Conservation (phyloP, 2,113 vertebrate genomes). For the Ophiodon elongatus region DNA sequence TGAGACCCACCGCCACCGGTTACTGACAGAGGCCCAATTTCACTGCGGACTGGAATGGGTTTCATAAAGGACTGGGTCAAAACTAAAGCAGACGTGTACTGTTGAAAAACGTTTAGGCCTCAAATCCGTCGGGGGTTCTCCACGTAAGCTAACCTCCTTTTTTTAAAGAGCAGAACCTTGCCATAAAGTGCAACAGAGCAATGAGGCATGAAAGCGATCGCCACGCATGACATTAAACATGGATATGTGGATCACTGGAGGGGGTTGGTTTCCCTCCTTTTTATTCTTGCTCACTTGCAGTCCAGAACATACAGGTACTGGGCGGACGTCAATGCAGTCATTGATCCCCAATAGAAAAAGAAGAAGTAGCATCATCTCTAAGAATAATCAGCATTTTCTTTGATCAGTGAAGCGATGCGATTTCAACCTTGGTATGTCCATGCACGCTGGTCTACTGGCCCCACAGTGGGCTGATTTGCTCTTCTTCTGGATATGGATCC, state of each 20-base stretch:
- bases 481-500: constrained; percentile 57
- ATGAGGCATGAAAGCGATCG: constrained; percentile 54
- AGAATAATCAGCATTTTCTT: constrained; percentile 39
- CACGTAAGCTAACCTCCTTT: constrained; percentile 25
- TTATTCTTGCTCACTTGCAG: neutral
- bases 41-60: constrained; percentile 4
- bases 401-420: constrained; percentile 24
- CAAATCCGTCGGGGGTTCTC: constrained; percentile 5
- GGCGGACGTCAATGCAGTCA: constrained; percentile 22
- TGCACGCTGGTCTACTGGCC: constrained; percentile 18
- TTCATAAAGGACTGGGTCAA: constrained; percentile 15
- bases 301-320: neutral
- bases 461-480: constrained; percentile 37
- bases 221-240: constrained; percentile 49
- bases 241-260: constrained; percentile 32
- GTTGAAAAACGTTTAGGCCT: constrained; percentile 28
- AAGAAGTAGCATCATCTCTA: neutral
- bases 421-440: constrained; percentile 12
- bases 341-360: constrained; percentile 11
- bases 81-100: constrained; percentile 54
- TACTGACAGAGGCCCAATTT: constrained; percentile 26
- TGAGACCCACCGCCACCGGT: neutral
- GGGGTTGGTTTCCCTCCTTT: neutral
- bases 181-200: constrained; percentile 64
- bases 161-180: constrained; percentile 46